Conservation (phyloP, 2,113 vertebrate species). For the Monarcha castaneiventris region DNA sequence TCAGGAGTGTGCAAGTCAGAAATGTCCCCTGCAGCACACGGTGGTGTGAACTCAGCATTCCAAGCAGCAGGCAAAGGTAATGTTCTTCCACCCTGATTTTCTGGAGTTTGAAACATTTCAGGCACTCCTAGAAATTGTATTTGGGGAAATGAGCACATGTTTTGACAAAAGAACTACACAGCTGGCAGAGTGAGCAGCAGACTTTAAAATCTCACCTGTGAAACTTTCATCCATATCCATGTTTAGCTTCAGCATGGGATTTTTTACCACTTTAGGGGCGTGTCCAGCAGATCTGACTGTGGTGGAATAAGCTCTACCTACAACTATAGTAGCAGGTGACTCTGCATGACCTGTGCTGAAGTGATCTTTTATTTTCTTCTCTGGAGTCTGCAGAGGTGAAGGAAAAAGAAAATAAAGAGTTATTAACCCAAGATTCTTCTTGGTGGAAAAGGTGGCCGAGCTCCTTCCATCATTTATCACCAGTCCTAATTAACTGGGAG, state of each 20-base stretch:
- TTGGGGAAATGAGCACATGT: neutral
- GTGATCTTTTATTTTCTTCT: conserved; percentile 55
- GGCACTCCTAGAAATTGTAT: conserved; percentile 71
- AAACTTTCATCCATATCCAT: conserved; percentile 81
- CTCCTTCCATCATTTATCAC: neutral
- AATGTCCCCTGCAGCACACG: conserved; percentile 22
- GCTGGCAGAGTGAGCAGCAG: neutral
- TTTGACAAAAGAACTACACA: neutral
- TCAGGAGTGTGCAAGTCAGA: conserved; percentile 84
- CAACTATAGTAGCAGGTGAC: conserved; percentile 81
- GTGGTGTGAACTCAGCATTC: conserved; percentile 5
- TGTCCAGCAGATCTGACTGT: conserved; percentile 46
- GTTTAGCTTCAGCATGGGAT: conserved; percentile 64
- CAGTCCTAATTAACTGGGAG: neutral
- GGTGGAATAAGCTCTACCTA: conserved; percentile 77
- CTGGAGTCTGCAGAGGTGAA: conserved; percentile 73
- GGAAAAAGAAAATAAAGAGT: neutral
- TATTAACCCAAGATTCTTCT: neutral
- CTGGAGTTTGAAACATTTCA: conserved; percentile 83
- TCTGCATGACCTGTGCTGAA: conserved; percentile 85
- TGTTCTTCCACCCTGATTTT: conserved; percentile 9
- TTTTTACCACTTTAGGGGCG: conserved; percentile 75
- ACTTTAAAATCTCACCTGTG: conserved; percentile 68
- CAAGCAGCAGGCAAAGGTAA: neutral
- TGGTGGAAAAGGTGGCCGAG: neutral